Base-by-base conservation (phyloP, 1,140 invertebrate species). In the Choristoneura fumiferana region DNA sequence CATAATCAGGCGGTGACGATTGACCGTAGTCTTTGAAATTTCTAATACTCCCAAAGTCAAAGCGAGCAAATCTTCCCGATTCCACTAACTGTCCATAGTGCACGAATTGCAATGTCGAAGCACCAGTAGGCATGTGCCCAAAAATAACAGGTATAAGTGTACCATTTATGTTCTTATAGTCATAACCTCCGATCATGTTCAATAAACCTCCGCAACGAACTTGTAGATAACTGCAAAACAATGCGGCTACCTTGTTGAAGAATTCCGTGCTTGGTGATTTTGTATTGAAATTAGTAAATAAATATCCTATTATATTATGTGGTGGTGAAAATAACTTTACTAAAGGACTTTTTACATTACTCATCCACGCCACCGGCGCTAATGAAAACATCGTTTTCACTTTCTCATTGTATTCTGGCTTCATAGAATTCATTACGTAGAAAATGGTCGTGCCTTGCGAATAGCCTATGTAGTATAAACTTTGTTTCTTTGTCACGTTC, bases 51-150 rank as follows among this genome's bases (percentile, higher is more conserved):
- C 91, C 91, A 56, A 82, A 86, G 65, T 92, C 91, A 55, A 79
- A 92, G 45, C 90, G 83, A n/a, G 75, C 70, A 53, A 87, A 87
- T 9, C 68, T 70, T 1, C 87, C 68, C 0, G 88, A 91, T n/a
- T 89, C 78, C 9, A 90, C 91, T 14, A 92, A 83, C 69, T 94
- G 94, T 0, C 91, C 92, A 64, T 91, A 95, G 70, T 96, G 94
- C 14, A 95, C 87, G n/a, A 97, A 82, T 72, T 96, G 95, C 67
- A 93, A 91, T 52, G 92, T 92, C 0, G 95, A 95, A 0, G 95
- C 93, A 4, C 95, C 95, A 4, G 95, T 93, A 0, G 96, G 95
- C n/a, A 92, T 91, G 71, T 97, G 95, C 0, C 92, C 92, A 14
- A 94, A 86, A 63, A 97, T 94, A 0, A 96, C 92, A 0, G 94